phyloP scores from a whole-genome alignment of 2,113 vertebrate genomes.

The Zosterops borbonicus region DNA sequence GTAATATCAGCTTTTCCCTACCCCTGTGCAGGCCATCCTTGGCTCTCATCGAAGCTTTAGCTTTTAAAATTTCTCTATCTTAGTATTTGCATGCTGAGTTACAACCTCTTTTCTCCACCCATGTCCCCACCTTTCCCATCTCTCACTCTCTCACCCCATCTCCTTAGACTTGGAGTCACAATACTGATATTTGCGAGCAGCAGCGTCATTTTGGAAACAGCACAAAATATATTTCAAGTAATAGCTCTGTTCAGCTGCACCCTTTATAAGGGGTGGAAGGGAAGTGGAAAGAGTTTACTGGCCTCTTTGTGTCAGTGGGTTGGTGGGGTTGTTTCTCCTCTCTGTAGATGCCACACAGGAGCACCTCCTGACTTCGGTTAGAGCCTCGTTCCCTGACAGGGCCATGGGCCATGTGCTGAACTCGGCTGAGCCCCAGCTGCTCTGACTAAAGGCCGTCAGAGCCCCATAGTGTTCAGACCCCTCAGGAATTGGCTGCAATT shows the following conservation, averaged over 20 bases:
- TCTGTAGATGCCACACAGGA: background rate
- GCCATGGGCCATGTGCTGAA: background rate
- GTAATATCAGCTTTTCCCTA: background rate
- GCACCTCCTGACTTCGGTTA: background rate
- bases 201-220: background rate
- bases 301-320: background rate
- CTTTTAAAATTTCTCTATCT: background rate
- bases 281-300: background rate
- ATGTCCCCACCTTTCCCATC: rapidly evolving
- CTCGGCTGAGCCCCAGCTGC: slow-evolving; percentile 25
- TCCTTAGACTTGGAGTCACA: background rate
- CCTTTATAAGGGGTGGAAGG: background rate
- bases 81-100: background rate
- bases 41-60: background rate
- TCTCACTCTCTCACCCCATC: rapidly evolving
- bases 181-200: background rate
- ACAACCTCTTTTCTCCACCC: background rate
- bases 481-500: slow-evolving; percentile 36
- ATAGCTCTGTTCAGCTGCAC: background rate
- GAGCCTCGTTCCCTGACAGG: background rate
- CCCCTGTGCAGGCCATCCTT: background rate
- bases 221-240: background rate
- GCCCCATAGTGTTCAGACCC: background rate
- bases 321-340: background rate
- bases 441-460: background rate